Percentiles rank a stretch among this genome's conserved stretches.
Evolutionary conservation across 2,888 invertebrate genomes (phyloP).

Genomic region (Empis stercorea): DNA sequence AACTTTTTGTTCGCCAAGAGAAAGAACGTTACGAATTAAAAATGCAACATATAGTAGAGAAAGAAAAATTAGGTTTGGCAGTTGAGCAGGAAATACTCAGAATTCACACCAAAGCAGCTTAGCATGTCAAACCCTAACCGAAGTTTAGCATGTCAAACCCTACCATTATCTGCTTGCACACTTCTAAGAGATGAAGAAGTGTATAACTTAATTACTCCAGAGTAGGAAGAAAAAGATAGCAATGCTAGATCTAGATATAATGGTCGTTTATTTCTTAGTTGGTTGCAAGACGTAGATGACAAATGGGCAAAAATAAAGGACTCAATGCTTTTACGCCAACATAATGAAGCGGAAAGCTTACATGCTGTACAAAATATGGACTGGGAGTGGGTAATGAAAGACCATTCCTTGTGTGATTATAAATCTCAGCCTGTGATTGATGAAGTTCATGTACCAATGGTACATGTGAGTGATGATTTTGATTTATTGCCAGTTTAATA

Average conservation of each 20-base stretch:
- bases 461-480: conserved; percentile 86
- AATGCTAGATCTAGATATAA: conserved; percentile 87
- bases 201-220: conserved; percentile 86
- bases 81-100: conserved; percentile 93
- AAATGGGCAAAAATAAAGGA: conserved; percentile 99
- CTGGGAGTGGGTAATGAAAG: conserved; percentile 94
- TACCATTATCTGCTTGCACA: conserved; percentile 89
- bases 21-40: conserved; percentile 50
- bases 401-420: conserved; percentile 71
- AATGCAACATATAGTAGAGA: conserved; percentile 72
- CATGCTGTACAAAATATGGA: conserved; percentile 91
- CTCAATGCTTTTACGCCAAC: conserved; percentile 83
- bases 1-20: conserved; percentile 75
- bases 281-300: conserved; percentile 95
- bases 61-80: conserved; percentile 85
- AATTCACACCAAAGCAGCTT: conserved; percentile 87
- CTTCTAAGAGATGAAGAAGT: conserved; percentile 88
- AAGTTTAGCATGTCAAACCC: conserved; percentile 82
- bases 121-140: too few relatives aligned
- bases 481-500: conserved; percentile 43
- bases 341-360: conserved; percentile 89
- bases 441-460: conserved; percentile 81
- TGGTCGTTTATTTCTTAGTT: conserved; percentile 83
- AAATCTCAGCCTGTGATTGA: conserved; percentile 74
- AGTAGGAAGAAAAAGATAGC: conserved; percentile 82